Conservation (phyloP, 2,888 invertebrate species). For the Malacosoma neustria region DNA sequence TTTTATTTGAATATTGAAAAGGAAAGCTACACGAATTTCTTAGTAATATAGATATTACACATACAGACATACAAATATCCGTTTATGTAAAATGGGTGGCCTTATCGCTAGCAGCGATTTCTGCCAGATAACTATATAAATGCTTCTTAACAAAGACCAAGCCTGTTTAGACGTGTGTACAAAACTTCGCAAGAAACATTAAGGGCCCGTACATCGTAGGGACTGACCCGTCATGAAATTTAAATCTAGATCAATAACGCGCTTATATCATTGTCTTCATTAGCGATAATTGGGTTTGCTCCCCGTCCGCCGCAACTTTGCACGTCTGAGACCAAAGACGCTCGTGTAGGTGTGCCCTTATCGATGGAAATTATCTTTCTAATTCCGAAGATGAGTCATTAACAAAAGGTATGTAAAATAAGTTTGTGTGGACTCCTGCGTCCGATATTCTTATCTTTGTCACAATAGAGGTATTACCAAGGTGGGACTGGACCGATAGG, state of each 20-base stretch:
- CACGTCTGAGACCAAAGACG: conserved; percentile 72
- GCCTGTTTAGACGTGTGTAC: conserved; percentile 18
- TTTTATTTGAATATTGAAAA: too few relatives aligned
- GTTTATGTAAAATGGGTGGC: too few relatives aligned
- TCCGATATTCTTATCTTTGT: too few relatives aligned
- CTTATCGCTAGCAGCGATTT: too few relatives aligned
- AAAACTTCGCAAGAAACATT: conserved; percentile 69
- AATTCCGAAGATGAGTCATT: neutral
- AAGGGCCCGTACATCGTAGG: conserved; percentile 69
- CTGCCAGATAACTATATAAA: too few relatives aligned
- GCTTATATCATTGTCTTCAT: conserved; percentile 77
- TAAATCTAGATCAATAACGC: conserved; percentile 75
- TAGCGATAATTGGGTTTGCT: conserved; percentile 75
- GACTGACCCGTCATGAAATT: conserved; percentile 76
- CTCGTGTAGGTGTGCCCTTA: conserved; percentile 42
- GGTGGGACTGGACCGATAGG: too few relatives aligned
- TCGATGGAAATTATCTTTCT: conserved; percentile 5
- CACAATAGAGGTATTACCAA: too few relatives aligned
- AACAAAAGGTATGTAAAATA: conserved; percentile 4
- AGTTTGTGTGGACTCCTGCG: too few relatives aligned
- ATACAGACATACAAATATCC: too few relatives aligned
- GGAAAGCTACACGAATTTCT: too few relatives aligned
- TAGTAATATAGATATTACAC: too few relatives aligned
- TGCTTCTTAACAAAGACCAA: conserved; percentile 43
- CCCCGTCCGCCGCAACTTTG: conserved; percentile 68